Evolutionary conservation across 2,888 invertebrate genomes (phyloP), one percentile per base, ranked within the genome.

Genomic region (Mythimna albipuncta): DNA sequence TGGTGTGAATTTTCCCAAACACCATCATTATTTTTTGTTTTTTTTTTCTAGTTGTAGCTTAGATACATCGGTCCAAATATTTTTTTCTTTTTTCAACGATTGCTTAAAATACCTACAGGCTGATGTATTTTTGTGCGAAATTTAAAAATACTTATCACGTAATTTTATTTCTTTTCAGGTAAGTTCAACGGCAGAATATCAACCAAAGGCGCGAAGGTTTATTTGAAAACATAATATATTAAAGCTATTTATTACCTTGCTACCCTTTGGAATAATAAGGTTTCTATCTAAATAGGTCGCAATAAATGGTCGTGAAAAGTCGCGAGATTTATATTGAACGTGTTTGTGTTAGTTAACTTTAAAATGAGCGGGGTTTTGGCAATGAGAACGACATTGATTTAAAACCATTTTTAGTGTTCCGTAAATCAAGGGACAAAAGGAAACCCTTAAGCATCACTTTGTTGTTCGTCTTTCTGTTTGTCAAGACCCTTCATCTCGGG

Each of bases 111-210:
- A 47, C 4, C 13, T 47, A 47, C 47, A 47, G 47, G 47, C 47
- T 47, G 47, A 47, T 47, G 47, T 6, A 16, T 16, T 47, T 47
- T 47, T 5, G 16, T 3, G 7, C 9, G 2, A 3, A 32, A 47
- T 13, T 50, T 76, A 3, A 38, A 62, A 63, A 38, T 58, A 67
- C 58, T 77, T 11, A 80, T 44, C 32, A 47, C 16, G 10, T 50
- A 47, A n/a, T 44, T 75, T 76, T 59, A 16, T 64, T 54, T 66
- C 57, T 64, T 80, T 79, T 54, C 79, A 79, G 79, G 79, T 79
- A 79, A 79, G 82, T 77, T 64, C 21, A n/a, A 9, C 57, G 10
- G 55, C 65, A 47, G 57, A 57, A 54, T 67, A n/a, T 57, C 66
- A 57, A 38, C 55, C 16, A 52, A 35, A 52, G 26, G 7, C 44